These are phyloP conservation scores for Otocyon megalotis DNA, from an alignment of 2,113 vertebrate species.

Conservation along the genomic window DNA sequence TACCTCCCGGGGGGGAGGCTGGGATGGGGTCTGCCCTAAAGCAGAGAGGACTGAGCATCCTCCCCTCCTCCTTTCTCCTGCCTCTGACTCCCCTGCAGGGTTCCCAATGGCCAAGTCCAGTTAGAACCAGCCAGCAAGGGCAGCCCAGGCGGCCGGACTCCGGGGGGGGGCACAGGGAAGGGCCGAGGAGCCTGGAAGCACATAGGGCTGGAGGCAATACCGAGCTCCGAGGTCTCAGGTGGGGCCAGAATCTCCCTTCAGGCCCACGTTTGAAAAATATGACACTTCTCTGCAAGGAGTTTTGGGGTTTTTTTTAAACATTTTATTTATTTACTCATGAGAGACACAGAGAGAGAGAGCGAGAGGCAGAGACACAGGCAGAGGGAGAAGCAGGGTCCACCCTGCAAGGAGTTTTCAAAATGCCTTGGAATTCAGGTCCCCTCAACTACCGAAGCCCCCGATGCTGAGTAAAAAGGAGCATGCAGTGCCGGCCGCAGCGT, in stretches of 20 bases:
- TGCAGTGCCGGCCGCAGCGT: rapidly evolving
- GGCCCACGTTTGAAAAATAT: too few species aligned
- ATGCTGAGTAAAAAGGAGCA: not conserved
- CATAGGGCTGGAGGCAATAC: rapidly evolving
- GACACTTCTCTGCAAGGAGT: not conserved
- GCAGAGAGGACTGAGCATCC: not conserved
- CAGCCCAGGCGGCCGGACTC: not conserved
- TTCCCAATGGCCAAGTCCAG: not conserved
- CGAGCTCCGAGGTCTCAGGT: not conserved
- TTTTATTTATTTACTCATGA: too few species aligned
- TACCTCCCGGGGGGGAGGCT: too few species aligned
- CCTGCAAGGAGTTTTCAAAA: not conserved
- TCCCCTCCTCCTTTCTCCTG: not conserved
- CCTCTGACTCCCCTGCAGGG: not conserved
- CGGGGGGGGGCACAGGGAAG: not conserved
- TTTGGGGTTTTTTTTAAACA: not conserved
- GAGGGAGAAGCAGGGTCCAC: too few species aligned
- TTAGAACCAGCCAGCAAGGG: not conserved
- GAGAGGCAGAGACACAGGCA: too few species aligned
- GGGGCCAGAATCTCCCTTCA: not conserved
- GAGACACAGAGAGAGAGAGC: too few species aligned
- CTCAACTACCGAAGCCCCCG: not conserved
- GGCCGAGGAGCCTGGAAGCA: not conserved
- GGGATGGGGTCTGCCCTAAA: not conserved
- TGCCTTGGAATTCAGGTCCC: not conserved